These are phyloP conservation scores for Pomacea maculata DNA, from an alignment of 1,140 invertebrate genomes.

Conservation along the genomic window DNA sequence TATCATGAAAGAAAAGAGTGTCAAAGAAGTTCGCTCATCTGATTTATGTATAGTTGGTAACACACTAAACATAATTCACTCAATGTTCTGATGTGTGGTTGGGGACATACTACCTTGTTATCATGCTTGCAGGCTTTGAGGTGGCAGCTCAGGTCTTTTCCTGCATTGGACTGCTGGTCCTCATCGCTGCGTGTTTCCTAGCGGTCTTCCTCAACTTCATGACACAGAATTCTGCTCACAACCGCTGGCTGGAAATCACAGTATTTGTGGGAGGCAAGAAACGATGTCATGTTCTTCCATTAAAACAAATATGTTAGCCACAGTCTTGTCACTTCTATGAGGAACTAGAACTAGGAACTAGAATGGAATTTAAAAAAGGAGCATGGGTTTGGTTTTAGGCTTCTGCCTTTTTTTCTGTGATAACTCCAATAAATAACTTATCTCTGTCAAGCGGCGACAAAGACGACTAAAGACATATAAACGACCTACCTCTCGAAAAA, in stretches of 20 bases:
- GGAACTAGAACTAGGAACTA: not conserved
- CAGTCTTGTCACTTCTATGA: not conserved
- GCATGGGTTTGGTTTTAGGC: too few relatives aligned
- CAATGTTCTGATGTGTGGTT: not conserved
- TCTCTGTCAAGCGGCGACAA: too few relatives aligned
- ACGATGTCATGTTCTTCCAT: not conserved
- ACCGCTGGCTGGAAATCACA: slow-evolving; percentile 3
- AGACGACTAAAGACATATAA: too few relatives aligned
- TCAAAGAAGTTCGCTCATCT: too few relatives aligned
- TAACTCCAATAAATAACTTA: too few relatives aligned
- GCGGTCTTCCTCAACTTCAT: not conserved
- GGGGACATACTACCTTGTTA: not conserved
- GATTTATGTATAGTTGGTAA: too few relatives aligned
- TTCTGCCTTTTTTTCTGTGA: too few relatives aligned
- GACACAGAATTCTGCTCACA: not conserved
- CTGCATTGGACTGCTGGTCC: not conserved
- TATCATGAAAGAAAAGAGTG: too few relatives aligned
- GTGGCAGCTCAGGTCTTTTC: slow-evolving; percentile 1
- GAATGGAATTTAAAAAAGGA: too few relatives aligned
- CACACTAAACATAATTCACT: too few relatives aligned
- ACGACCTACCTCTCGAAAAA: too few relatives aligned
- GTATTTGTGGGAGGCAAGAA: not conserved
- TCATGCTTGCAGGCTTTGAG: not conserved
- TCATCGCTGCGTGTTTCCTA: not conserved
- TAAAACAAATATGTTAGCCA: not conserved